Evolutionary conservation across 2,797 vertebrate genomes (phyloP).

Genomic region (Brachymystax lenok): DNA sequence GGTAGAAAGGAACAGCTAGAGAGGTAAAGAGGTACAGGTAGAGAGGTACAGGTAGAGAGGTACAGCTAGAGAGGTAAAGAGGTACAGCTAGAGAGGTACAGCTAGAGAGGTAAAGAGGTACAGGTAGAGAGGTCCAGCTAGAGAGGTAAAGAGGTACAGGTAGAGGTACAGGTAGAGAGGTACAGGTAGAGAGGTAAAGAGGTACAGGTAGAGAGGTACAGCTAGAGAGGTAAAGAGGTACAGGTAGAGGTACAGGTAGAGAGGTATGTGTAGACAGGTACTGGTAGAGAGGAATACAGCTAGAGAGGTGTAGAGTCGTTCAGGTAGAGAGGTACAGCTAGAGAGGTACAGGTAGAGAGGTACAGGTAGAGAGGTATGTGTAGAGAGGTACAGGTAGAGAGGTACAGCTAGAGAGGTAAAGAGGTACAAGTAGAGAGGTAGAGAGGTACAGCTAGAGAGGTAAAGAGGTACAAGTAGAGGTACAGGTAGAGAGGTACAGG

Average conservation of each 20-base stretch:
- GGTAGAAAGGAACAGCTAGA: background rate
- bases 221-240: background rate
- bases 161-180: background rate
- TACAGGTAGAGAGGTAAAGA: background rate
- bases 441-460: background rate
- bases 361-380: background rate
- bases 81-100: background rate
- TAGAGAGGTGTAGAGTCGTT: background rate
- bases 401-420: background rate
- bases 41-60: background rate
- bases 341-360: background rate
- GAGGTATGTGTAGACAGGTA: background rate
- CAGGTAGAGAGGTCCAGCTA: background rate
- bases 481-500: background rate
- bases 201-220: background rate
- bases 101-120: background rate
- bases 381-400: background rate
- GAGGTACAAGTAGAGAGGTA: background rate
- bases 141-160: background rate
- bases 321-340: background rate
- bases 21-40: background rate
- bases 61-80: background rate
- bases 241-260: background rate
- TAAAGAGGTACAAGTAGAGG: background rate
- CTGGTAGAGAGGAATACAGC: background rate